These are phyloP conservation scores for Malurus cyaneus DNA, from an alignment of 2,113 vertebrate species.

Conservation along the genomic window DNA sequence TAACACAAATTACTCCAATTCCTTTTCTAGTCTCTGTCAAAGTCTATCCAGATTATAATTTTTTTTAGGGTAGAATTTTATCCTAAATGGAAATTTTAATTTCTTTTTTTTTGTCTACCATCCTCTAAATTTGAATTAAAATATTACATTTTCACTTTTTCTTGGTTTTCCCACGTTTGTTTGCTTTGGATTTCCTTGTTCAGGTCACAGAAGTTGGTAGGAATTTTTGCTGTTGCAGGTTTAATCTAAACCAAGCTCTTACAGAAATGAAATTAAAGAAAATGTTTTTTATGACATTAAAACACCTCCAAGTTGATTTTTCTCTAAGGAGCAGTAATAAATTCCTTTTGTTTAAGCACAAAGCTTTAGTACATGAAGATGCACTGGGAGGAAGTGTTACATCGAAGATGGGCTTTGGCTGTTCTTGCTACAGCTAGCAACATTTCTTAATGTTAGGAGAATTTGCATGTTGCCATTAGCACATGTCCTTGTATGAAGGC, in stretches of 20 bases:
- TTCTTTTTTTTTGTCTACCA: background rate
- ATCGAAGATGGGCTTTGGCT: background rate
- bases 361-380: background rate
- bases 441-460: fast-evolving
- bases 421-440: background rate
- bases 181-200: background rate
- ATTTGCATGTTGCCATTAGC: fast-evolving
- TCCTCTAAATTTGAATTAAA: background rate
- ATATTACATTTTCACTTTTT: background rate
- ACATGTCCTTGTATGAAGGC: background rate
- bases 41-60: background rate
- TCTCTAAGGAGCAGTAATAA: background rate
- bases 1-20: background rate
- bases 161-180: background rate
- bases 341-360: background rate
- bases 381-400: background rate
- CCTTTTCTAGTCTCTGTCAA: background rate
- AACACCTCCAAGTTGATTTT: background rate
- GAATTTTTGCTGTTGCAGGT: background rate
- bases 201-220: fast-evolving
- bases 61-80: background rate
- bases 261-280: background rate
- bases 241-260: background rate
- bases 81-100: background rate
- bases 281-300: background rate